Base-by-base conservation (phyloP, 2,888 invertebrate species). In the Thumatha senex region DNA sequence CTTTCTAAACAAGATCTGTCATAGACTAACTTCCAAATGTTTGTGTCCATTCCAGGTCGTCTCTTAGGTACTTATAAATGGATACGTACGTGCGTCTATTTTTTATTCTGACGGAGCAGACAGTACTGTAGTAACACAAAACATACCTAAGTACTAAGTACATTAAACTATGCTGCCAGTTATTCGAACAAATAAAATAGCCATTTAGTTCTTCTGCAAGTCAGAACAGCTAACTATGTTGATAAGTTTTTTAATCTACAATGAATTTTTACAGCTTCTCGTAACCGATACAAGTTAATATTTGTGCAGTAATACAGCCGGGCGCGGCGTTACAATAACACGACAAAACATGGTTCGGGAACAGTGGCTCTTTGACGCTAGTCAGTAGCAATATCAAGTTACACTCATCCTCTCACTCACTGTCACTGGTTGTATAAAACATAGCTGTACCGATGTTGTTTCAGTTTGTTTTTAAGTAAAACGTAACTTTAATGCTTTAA, bases 341-440 rank as follows among this genome's bases (percentile, higher is more conserved):
- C 65, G 56, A 67, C 67, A 72, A 76, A 76, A 78, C 65, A 61
- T 58, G 56, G 58, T 54, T 68, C 58, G 58, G 69, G 72, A 76
- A 76, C 76, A 76, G 59, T 56, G 58, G 54, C 56, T 49, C 53
- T 44, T 47, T 62, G n/a, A 24, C 3, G 3, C 18, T 5, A 30
- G 31, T 33, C 48, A 18, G 60, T 55, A 51, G 46, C 52, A 29
- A 44, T 70, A 70, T 76, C 55, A 48, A 30, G 51, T 80, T 76
- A 65, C 78, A 52, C 47, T 46, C 45, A 48, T 54, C 61, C 51
- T 41, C 52, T 31, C 49, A 31, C 46, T 40, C 12, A 44, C 58
- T 61, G 70, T 65, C 73, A 66, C 57, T 48, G 52, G 48, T 53
- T 58, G 63, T 46, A 13, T 36, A 38, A 34, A 33, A 30, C 66